Percentiles rank a stretch among this genome's conserved stretches.
Evolutionary conservation across 1,140 invertebrate genomes (phyloP).

Genomic region (Oryctes rhinoceros): DNA sequence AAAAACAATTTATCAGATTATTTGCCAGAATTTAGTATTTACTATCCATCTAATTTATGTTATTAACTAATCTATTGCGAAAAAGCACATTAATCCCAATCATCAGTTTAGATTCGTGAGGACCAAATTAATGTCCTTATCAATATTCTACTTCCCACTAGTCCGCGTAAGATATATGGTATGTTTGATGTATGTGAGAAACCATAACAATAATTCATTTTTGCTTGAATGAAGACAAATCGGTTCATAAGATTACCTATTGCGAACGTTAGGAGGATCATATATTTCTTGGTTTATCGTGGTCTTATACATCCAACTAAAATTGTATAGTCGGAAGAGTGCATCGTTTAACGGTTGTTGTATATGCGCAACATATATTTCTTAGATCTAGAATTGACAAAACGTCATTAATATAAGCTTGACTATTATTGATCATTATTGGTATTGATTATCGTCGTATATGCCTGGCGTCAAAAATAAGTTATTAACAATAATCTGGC

Average conservation of each 20-base stretch:
- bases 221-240: constrained; percentile 20
- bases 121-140: neutral
- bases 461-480: too few species aligned
- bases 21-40: too few species aligned
- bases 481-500: too few species aligned
- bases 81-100: too few species aligned
- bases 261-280: neutral
- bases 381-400: neutral
- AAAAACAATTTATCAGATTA: too few species aligned
- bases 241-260: neutral
- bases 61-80: too few species aligned
- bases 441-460: too few species aligned
- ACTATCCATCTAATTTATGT: too few species aligned
- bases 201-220: constrained; percentile 16
- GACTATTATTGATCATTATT: too few species aligned
- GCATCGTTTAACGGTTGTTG: neutral
- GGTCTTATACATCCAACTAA: neutral
- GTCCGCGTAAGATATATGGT: neutral
- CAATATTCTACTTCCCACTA: neutral
- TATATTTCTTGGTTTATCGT: neutral
- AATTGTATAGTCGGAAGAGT: neutral
- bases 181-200: neutral
- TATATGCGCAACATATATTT: neutral
- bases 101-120: too few species aligned
- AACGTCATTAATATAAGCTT: too few species aligned